Conservation (phyloP, 2,888 invertebrate genomes). For the Camptogramma bilineatum region DNA sequence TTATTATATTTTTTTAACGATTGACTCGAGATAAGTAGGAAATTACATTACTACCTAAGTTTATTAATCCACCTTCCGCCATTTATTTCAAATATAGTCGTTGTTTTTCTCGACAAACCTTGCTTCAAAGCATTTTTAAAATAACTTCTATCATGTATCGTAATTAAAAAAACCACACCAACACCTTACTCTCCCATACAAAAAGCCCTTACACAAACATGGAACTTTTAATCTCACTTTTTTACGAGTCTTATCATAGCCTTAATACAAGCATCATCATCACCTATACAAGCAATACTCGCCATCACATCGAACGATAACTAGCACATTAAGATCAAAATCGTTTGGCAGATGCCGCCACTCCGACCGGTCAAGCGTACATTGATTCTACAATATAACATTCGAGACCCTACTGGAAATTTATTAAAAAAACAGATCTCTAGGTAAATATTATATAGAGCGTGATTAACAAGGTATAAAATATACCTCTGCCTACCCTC, state of each 20-base stretch:
- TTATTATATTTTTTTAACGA: not conserved
- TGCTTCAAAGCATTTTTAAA: not conserved
- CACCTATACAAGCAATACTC: constrained; percentile 45
- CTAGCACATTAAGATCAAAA: constrained; percentile 44
- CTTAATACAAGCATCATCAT: constrained; percentile 24
- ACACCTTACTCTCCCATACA: constrained; percentile 27
- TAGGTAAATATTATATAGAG: constrained; percentile 40
- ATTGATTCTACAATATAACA: constrained; percentile 83
- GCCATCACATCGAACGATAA: constrained; percentile 42
- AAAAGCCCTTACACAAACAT: constrained; percentile 20
- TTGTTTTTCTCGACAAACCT: not conserved
- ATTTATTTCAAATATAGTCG: not conserved
- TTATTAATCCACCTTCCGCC: not conserved
- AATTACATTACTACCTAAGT: not conserved
- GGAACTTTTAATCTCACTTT: constrained; percentile 21
- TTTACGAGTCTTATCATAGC: constrained; percentile 26
- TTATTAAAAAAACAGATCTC: constrained; percentile 54
- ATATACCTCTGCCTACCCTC: no score
- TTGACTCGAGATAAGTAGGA: not conserved
- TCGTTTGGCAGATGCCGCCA: constrained; percentile 53
- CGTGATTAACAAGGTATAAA: not conserved
- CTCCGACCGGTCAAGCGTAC: constrained; percentile 73
- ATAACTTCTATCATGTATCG: constrained; percentile 11
- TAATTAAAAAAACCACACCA: constrained; percentile 27
- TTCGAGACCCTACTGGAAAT: constrained; percentile 76